Base-by-base conservation (phyloP, 2,113 vertebrate species). In the Electrona antarctica region DNA sequence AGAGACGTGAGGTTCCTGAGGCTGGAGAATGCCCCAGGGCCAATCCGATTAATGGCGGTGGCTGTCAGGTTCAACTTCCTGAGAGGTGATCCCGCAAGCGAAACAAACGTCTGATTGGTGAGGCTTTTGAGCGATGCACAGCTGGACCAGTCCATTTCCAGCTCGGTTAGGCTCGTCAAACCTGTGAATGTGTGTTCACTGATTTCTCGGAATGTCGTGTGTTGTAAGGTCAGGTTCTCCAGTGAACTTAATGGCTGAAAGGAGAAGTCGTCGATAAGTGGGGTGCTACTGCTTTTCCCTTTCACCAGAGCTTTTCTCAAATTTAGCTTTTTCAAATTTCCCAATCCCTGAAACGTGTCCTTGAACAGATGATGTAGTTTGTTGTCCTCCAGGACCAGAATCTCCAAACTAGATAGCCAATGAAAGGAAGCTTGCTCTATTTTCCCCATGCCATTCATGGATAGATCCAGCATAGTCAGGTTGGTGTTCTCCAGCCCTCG, bases 1-100 rank as follows among this genome's bases (percentile, higher is more conserved):
- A 99, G 95, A 13, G 73, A 68, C 46, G 91, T 89, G 51, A 99
- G 92, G 10, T 93, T 92, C 48, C 71, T 55, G 48, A 98, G 67
- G 62, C 47, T 79, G 2, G 89, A 94, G 87, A 99, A 98, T 13
- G 95, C 87, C 21, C 84, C 88, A 1, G 81, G 80, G 13, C 88
- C 79, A 54, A 99, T 85, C 47, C 71, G 81, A 5, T 65, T 81
- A 50, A 98, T 92, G 62, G 82, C 91, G 51, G 92, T 92, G 77
- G 79, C 93, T 33, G 93, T 94, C 55, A 99, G 90, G 77, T 98
- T 96, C n/a, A 99, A 91, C 50, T 77, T 77, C 1, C 79, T 77
- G 46, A 99, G 82, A 9, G 93, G 94, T 12, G 97, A 97, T 56
- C 84, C 84, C 8, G 91, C 80, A 8, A 99, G 95, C 2, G 97